Evolutionary conservation across 1,140 invertebrate species (phyloP).

Genomic region (Euglossa dilemma): DNA sequence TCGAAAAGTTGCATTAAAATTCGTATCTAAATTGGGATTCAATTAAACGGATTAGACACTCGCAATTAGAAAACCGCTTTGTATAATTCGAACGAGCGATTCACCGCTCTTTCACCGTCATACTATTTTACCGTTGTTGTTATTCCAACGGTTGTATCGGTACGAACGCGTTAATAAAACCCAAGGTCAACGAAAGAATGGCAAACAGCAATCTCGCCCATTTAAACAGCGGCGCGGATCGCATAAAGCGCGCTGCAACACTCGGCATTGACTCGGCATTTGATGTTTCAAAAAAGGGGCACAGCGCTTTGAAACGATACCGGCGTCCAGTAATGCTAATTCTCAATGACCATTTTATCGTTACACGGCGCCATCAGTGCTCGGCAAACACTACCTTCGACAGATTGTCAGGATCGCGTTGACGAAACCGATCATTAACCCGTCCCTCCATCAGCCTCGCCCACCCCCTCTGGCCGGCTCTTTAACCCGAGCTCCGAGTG

Average conservation of each 20-base stretch:
- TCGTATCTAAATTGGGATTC: too few species aligned
- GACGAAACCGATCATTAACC: slow-evolving; percentile 58
- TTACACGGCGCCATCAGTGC: slow-evolving; percentile 42
- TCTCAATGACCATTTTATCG: slow-evolving; percentile 40
- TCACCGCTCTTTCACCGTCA: too few species aligned
- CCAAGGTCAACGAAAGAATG: neutral
- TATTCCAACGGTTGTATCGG: neutral
- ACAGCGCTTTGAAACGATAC: slow-evolving; percentile 11
- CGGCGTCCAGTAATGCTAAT: slow-evolving; percentile 35
- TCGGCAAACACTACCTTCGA: slow-evolving; percentile 38
- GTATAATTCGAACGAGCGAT: too few species aligned
- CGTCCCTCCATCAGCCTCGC: neutral
- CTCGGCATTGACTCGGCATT: neutral
- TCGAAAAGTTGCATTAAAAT: too few species aligned
- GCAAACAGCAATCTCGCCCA: neutral
- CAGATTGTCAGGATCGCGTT: slow-evolving; percentile 37
- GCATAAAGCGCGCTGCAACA: neutral
- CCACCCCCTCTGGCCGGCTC: neutral
- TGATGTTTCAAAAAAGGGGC: neutral
- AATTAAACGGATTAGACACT: too few species aligned
- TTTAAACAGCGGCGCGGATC: neutral
- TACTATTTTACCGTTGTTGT: neutral
- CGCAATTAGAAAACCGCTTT: too few species aligned
- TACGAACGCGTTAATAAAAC: neutral
- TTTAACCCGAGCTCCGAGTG: slow-evolving; percentile 25